phyloP scores from a whole-genome alignment of 2,113 vertebrate genomes.

The Pardalotus punctatus region DNA sequence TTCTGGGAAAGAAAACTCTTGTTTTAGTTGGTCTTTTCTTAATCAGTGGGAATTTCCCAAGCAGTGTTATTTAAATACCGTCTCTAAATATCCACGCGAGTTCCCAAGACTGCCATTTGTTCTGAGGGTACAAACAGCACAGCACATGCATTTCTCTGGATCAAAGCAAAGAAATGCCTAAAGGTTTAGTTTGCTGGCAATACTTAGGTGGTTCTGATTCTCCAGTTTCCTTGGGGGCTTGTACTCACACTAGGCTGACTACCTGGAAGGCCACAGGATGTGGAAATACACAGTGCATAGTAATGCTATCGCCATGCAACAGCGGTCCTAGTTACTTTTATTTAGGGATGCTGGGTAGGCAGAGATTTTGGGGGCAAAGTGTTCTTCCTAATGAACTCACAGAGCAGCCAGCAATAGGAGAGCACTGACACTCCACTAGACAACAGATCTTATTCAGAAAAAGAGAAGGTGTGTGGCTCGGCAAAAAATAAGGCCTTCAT shows the following conservation, averaged over 20 bases:
- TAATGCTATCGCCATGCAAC: background rate
- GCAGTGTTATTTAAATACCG: constrained; percentile 36
- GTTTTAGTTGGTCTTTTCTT: constrained; percentile 49
- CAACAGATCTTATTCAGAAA: background rate
- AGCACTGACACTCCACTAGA: background rate
- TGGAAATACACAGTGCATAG: background rate
- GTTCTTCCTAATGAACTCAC: background rate
- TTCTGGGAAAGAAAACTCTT: constrained; percentile 44
- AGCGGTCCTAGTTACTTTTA: background rate
- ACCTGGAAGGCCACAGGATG: background rate
- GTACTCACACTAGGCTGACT: background rate
- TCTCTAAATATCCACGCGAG: constrained; percentile 20
- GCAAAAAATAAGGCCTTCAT: background rate
- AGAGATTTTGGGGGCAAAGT: background rate
- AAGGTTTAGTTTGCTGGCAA: constrained; percentile 22
- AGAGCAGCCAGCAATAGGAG: background rate
- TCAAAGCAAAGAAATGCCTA: constrained; percentile 32
- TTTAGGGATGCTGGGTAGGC: background rate
- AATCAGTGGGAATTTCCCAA: constrained; percentile 53
- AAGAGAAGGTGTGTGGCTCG: background rate
- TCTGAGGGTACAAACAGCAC: constrained; percentile 47
- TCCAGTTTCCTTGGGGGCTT: background rate
- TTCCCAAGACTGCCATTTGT: constrained; percentile 43
- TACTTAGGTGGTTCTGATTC: background rate
- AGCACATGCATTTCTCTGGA: background rate